A percentile compares a stretch with the other conserved stretches of the same genome.
Evolutionary conservation across 1,140 invertebrate genomes (phyloP).

Genomic region (Oryctes rhinoceros): DNA sequence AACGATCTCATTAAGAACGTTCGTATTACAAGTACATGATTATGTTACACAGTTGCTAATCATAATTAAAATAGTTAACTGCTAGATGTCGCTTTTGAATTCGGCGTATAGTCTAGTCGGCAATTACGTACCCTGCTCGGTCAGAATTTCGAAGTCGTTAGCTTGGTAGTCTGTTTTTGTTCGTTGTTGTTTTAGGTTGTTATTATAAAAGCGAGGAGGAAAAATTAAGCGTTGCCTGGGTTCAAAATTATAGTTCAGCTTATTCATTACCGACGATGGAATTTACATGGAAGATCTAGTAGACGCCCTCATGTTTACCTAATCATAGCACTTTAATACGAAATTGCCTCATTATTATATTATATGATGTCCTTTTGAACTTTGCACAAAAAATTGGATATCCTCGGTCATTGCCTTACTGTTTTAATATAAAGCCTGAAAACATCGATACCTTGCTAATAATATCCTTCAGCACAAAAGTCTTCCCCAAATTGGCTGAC

Average conservation of each 20-base stretch:
- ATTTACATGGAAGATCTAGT: too few relatives aligned
- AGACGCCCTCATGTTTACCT: too few relatives aligned
- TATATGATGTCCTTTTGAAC: too few relatives aligned
- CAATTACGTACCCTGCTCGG: constrained; percentile 8
- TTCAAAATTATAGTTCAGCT: not conserved
- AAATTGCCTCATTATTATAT: too few relatives aligned
- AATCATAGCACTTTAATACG: too few relatives aligned
- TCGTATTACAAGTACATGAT: constrained; percentile 39
- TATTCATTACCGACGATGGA: too few relatives aligned
- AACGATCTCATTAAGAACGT: constrained; percentile 39
- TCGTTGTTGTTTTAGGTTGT: not conserved
- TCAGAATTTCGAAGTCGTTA: constrained; percentile 20
- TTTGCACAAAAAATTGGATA: too few relatives aligned
- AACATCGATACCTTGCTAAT: too few relatives aligned
- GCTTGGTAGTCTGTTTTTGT: not conserved
- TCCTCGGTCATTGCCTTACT: too few relatives aligned
- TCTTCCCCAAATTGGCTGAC: too few relatives aligned
- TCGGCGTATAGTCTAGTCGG: constrained; percentile 5
- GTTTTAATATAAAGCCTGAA: too few relatives aligned
- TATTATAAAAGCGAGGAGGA: not conserved
- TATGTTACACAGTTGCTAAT: constrained; percentile 39
- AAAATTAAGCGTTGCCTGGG: not conserved
- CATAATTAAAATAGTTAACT: constrained; percentile 39
- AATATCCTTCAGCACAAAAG: too few relatives aligned
- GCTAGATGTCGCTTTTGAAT: constrained; percentile 34